Base-by-base conservation (phyloP, 2,113 vertebrate species). In the Gila orcuttii region DNA sequence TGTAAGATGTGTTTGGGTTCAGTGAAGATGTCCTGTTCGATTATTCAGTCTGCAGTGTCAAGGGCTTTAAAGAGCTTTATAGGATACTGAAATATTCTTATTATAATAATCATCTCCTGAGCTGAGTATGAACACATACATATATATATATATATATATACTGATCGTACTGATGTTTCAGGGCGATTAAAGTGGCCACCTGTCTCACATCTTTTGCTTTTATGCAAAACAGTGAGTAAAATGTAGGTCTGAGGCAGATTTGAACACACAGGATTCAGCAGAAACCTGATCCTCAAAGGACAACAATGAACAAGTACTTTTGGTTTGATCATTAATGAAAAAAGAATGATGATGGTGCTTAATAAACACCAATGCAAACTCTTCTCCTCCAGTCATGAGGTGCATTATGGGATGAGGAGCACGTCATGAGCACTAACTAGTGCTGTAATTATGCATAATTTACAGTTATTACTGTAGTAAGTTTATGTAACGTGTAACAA, bases 171-270 rank as follows among this genome's bases (percentile, higher is more conserved):
- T 71, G 8, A 15, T 31, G n/a, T 60, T 79, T 59, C 23, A 33
- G 25, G 75, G 11, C 28, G 28, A 31, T 55, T 1, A 7, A 33
- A 8, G 31, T 6, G 10, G 23, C 21, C 55, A 42, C 6, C 78
- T 64, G 33, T 42, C 23, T 17, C 7, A 8, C 17, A 64, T 45
- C n/a, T 9, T 80, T 64, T 64, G 78, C 39, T 80, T 15, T 50
- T 80, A 80, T 80, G 78, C 59, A 80, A 80, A 80, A 6, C 78
- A 75, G 2, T 1, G n/a, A 75, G 11, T 25, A 75, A 45, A 50
- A 45, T 6, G 42, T 12, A 25, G 77, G 57, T 42, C 57, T 45
- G 3, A 79, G 31, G 2, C 50, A 21, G 28, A 39, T 79, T 39
- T 11, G 55, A 60, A 15, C 55, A 79, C 57, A 62, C 57, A 60